Evolutionary conservation across 2,113 vertebrate genomes (phyloP), one percentile per base, ranked within the genome.

Genomic region (Alces alces): DNA sequence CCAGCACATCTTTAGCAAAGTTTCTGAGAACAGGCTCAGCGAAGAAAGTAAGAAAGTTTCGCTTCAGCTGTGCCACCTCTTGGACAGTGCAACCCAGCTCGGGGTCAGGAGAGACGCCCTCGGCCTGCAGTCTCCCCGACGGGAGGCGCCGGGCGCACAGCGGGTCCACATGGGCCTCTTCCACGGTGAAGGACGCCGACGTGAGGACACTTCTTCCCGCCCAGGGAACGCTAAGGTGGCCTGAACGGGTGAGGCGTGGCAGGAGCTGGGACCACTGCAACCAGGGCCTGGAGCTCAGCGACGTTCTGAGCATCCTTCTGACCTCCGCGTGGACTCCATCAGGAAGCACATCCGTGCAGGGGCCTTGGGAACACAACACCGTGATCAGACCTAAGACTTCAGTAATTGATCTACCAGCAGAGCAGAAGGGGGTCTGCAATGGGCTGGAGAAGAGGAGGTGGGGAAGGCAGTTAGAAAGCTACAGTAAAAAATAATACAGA

Each of bases 131-230:
- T 2, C 19, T 52, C 47, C 47, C 78, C 30, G 10, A 7, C 0
- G 2, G 47, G 27, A 21, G 30, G 13, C 30, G 0, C 3, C 2
- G 30, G 33, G 17, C 19, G 0, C 78, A 52, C 45, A 52, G 47
- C 1, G 5, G 52, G 30, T 4, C 17, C 3, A 0, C 79, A 82
- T 1, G 17, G 3, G 79, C 79, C 25, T 54, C 79, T 14, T 52
- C 19, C 54, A 11, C 79, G 14, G 50, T n/a, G 19, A 47, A 54
- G 50, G 33, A n/a, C n/a, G 50, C 79, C 2, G 3, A 7, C 50
- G 1, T 14, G 50, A 36, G 19, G 47, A 82, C 79, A 4, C 79
- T 8, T n/a, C 50, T 54, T 54, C 50, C 78, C 50, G 78, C 30
- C 47, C 30, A 52, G 30, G 52, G 47, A 82, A 82, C 11, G 19